Conservation (phyloP, 1,140 invertebrate species). For the Belonocnema kinseyi region DNA sequence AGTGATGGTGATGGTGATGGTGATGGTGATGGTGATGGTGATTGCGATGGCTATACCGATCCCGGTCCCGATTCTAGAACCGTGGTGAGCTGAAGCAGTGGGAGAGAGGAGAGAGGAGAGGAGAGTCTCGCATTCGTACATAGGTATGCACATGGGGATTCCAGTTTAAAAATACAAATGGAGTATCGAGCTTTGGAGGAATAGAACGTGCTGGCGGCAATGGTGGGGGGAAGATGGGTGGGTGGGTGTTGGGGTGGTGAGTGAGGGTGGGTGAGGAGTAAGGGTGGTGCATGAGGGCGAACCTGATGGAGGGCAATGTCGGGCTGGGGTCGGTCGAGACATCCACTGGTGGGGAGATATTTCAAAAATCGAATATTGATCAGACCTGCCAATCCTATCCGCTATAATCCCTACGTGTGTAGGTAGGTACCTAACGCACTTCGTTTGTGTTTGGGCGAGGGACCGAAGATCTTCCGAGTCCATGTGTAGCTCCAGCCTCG, state of each 20-base stretch:
- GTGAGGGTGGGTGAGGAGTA: conserved; percentile 22
- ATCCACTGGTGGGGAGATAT: conserved; percentile 65
- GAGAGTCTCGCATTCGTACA: conserved; percentile 54
- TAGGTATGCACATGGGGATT: conserved; percentile 70
- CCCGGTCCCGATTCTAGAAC: background rate
- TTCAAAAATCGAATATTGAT: conserved; percentile 76
- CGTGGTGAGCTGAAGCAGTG: background rate
- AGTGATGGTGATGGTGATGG: conserved; percentile 52
- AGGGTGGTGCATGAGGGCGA: conserved; percentile 34
- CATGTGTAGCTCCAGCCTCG: background rate
- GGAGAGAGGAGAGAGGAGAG: conserved; percentile 46
- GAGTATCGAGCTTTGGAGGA: conserved; percentile 74
- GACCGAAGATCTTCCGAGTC: conserved; percentile 34
- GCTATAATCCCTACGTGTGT: conserved; percentile 69
- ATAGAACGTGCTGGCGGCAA: conserved; percentile 54
- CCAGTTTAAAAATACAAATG: conserved; percentile 76
- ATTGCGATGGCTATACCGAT: conserved; percentile 45
- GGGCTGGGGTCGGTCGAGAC: conserved; percentile 44
- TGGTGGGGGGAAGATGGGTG: conserved; percentile 49
- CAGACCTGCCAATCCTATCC: conserved; percentile 74
- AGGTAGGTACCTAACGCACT: conserved; percentile 51
- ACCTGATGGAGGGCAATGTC: conserved; percentile 51
- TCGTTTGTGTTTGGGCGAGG: conserved; percentile 43
- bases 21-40: conserved; percentile 71
- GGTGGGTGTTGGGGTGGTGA: conserved; percentile 41